Conservation (phyloP, 2,113 vertebrate genomes). For the Lontra canadensis region DNA sequence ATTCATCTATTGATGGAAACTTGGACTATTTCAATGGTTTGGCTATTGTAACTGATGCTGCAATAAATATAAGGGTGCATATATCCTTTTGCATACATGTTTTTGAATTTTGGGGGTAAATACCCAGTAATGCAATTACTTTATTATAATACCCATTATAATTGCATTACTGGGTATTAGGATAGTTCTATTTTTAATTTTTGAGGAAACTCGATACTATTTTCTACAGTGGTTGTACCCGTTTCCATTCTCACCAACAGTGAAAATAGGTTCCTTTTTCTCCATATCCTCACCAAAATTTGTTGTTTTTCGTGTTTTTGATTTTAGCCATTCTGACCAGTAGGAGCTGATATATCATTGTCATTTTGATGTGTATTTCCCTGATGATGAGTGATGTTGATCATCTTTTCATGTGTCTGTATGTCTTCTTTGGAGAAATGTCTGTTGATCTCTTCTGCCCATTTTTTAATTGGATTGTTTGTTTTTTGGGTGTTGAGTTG, state of each 20-base stretch:
- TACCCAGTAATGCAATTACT: background rate
- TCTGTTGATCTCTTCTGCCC: no score
- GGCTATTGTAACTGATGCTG: background rate
- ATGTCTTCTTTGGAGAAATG: no score
- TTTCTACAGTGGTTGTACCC: background rate
- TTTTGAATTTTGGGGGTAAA: background rate
- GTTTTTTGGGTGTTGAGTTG: no score
- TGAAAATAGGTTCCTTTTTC: background rate
- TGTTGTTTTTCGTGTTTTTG: background rate
- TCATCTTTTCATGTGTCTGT: no score
- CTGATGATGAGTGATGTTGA: no score
- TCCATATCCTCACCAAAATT: background rate
- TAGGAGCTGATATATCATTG: background rate
- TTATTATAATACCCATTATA: no score
- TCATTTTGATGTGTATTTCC: background rate
- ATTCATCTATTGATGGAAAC: background rate
- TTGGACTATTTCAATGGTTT: background rate
- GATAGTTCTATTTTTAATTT: background rate
- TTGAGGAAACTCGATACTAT: background rate
- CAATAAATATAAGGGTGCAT: background rate
- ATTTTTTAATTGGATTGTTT: no score
- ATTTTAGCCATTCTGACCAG: background rate
- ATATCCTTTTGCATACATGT: background rate
- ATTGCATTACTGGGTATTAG: background rate
- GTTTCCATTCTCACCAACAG: background rate